phyloP scores from a whole-genome alignment of 2,113 vertebrate species.

The Capra hircus region DNA sequence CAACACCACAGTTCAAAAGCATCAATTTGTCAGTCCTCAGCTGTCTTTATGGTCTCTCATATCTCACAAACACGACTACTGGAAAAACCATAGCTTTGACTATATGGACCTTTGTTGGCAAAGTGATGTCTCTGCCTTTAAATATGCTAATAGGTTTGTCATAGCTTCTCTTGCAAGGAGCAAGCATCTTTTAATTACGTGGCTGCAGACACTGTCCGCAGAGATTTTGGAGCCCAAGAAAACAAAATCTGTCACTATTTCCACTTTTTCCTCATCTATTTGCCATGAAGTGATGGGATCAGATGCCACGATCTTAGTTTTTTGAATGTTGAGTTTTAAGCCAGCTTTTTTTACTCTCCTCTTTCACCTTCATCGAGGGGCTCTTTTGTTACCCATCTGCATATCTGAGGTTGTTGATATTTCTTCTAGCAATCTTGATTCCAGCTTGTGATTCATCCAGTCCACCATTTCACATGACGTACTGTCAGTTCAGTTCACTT shows the following conservation, averaged over 20 bases:
- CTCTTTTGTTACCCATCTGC: neutral
- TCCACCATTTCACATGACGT: neutral
- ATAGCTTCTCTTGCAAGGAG: neutral
- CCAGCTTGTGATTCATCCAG: neutral
- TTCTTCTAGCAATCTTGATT: neutral
- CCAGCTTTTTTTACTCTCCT: neutral
- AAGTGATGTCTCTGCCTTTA: neutral
- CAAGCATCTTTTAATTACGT: neutral
- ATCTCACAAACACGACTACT: neutral
- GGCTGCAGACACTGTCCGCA: neutral
- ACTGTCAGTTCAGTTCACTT: neutral
- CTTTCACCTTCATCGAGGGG: neutral
- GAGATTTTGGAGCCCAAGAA: neutral
- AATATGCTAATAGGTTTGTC: neutral
- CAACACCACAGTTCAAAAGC: neutral
- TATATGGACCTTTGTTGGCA: neutral
- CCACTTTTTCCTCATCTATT: neutral
- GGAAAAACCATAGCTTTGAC: neutral
- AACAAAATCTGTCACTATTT: neutral
- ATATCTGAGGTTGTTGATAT: neutral
- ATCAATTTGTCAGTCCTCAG: neutral
- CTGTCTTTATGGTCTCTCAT: neutral
- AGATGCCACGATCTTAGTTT: neutral
- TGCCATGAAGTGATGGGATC: neutral
- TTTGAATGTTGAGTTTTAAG: neutral